These are phyloP conservation scores for Caenorhabditis becei DNA, from an alignment of 2,888 invertebrate genomes.

Conservation along the genomic window DNA sequence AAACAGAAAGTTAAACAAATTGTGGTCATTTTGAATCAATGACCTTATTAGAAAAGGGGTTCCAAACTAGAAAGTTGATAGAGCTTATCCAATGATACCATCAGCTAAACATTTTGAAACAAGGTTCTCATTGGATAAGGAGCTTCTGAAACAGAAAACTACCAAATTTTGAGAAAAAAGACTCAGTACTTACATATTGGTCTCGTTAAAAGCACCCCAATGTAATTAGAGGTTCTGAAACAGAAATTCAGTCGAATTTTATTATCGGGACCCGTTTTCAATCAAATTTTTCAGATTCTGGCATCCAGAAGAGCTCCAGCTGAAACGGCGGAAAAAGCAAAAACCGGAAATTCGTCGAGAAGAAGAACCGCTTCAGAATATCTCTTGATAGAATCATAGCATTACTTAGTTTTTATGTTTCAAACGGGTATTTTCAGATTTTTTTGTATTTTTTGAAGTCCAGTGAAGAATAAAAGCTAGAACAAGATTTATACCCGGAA, in stretches of 20 bases:
- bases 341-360: slow-evolving; percentile 37
- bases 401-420: not conserved
- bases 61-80: too few relatives aligned
- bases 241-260: too few relatives aligned
- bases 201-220: not conserved
- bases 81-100: too few relatives aligned
- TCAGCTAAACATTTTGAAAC: too few relatives aligned
- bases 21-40: too few relatives aligned
- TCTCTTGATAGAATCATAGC: not conserved
- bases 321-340: slow-evolving; percentile 54
- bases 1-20: too few relatives aligned
- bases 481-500: not conserved
- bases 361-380: slow-evolving; percentile 53
- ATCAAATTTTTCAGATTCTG: slow-evolving; percentile 45
- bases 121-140: too few relatives aligned
- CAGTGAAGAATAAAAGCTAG: slow-evolving; percentile 11
- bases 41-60: too few relatives aligned
- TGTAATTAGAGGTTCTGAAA: not conserved
- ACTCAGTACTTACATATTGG: not conserved
- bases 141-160: not conserved
- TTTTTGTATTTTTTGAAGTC: too few relatives aligned
- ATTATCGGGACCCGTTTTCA: too few relatives aligned
- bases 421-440: slow-evolving; percentile 8
- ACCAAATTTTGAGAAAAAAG: not conserved
- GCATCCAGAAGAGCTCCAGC: slow-evolving; percentile 48